A percentile compares a stretch with the other conserved stretches of the same genome.
Evolutionary conservation across 1,140 invertebrate genomes (phyloP).

Genomic region (Sitobion miscanthi): DNA sequence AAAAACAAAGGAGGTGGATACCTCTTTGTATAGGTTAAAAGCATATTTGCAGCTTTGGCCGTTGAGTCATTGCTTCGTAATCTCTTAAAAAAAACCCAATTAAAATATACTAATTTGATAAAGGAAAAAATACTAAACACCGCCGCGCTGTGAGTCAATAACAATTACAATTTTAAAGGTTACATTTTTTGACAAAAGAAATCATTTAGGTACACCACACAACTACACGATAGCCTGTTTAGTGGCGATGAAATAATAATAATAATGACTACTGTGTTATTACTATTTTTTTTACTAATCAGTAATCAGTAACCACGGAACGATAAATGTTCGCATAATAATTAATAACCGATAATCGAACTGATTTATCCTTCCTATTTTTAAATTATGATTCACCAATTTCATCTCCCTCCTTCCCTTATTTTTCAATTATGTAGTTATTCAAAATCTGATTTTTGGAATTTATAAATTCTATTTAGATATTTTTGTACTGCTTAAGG

Average conservation of each 20-base stretch:
- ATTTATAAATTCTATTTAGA: too few species aligned
- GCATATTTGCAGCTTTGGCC: not conserved
- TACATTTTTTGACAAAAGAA: not conserved
- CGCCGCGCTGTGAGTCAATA: not conserved
- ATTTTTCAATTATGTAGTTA: too few species aligned
- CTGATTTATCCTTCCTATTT: not conserved
- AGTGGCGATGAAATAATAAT: not conserved
- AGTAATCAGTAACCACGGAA: not conserved
- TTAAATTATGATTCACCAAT: not conserved
- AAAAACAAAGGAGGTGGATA: not conserved
- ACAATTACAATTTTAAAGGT: not conserved
- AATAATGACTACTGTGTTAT: not conserved
- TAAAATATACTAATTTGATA: not conserved
- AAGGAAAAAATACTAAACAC: not conserved
- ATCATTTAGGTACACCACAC: not conserved
- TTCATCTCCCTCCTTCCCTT: too few species aligned
- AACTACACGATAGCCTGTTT: not conserved
- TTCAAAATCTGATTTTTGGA: too few species aligned
- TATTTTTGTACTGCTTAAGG: too few species aligned
- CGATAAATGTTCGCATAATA: not conserved
- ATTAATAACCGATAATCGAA: not conserved
- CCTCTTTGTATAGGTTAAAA: not conserved
- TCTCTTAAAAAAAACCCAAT: not conserved
- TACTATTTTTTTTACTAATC: not conserved
- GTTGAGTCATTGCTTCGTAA: not conserved